Conservation (phyloP, 1,140 invertebrate genomes). For the Pissodes strobi region DNA sequence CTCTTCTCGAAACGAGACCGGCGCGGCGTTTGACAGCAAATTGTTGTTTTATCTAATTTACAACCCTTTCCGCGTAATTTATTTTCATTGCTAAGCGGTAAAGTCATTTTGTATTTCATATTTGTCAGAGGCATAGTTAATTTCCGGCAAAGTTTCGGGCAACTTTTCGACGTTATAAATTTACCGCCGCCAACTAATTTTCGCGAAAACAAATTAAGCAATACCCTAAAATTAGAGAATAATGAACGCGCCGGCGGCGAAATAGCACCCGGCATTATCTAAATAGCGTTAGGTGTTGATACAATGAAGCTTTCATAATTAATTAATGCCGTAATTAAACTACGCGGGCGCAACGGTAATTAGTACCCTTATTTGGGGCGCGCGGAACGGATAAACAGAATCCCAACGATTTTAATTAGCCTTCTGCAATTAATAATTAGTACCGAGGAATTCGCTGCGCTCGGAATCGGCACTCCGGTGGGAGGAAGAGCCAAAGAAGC, state of each 20-base stretch:
- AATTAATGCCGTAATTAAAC: constrained; percentile 54
- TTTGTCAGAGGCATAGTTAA: constrained; percentile 31
- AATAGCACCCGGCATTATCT: constrained; percentile 45
- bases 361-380: constrained; percentile 48
- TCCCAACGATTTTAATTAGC: constrained; percentile 48
- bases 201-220: constrained; percentile 45
- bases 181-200: constrained; percentile 42
- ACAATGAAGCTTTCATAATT: constrained; percentile 54
- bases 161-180: constrained; percentile 38
- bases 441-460: constrained; percentile 25
- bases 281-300: constrained; percentile 52
- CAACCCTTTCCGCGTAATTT: constrained; percentile 27
- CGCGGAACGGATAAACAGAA: constrained; percentile 42
- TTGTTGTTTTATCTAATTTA: constrained; percentile 27
- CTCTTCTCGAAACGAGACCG: background rate
- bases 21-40: constrained; percentile 12
- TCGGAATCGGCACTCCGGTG: background rate
- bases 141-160: constrained; percentile 29
- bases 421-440: constrained; percentile 49
- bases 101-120: constrained; percentile 25
- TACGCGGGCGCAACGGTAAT: constrained; percentile 51
- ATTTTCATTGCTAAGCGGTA: constrained; percentile 26
- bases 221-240: constrained; percentile 39
- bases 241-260: background rate
- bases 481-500: background rate